Evolutionary conservation across 2,888 invertebrate genomes (phyloP), one percentile per base, ranked within the genome.

Genomic region (Eristalis intricaria): DNA sequence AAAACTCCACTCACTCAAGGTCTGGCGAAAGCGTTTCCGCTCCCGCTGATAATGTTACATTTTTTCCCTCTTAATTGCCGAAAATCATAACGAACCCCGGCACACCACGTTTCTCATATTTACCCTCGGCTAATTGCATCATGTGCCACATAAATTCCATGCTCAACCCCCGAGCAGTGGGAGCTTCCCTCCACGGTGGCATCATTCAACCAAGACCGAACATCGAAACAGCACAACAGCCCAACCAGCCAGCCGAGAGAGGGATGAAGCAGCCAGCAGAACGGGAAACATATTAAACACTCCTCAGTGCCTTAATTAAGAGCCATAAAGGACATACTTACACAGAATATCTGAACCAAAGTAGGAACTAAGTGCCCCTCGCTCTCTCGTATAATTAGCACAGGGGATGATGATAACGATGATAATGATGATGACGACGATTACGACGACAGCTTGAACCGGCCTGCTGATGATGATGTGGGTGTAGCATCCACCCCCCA

Each of bases 351-450:
- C 87, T 87, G 87, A 84, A 87, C 87, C 76, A 87, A 87, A 87
- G 87, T 87, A 87, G 87, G 87, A 87, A 87, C 87, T 87, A 87
- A 87, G 87, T 87, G 84, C 87, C 87, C 84, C 87, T 87, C 84
- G 79, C 84, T 26, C 26, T 87, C 84, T 87, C 84, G 64, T 87
- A 87, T 84, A 87, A 87, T 84, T 87, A 87, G 87, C 84, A 79
- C 87, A 80, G 84, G 68, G 84, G 87, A 87, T 87, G 87, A 87
- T 87, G 87, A 87, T 80, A 71, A 80, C 80, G 84, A 84, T 84
- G 87, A 83, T 23, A 70, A 78, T 74, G 73, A 86, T 74, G 64
- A 61, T 58, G 19, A 50, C 56, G 26, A 56, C 40, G 74, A 78
- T 61, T 68, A 60, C 63, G 71, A 66, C 38, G n/a, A 74, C 32